Base-by-base conservation (phyloP, 2,113 vertebrate genomes). In the Cyanistes caeruleus region DNA sequence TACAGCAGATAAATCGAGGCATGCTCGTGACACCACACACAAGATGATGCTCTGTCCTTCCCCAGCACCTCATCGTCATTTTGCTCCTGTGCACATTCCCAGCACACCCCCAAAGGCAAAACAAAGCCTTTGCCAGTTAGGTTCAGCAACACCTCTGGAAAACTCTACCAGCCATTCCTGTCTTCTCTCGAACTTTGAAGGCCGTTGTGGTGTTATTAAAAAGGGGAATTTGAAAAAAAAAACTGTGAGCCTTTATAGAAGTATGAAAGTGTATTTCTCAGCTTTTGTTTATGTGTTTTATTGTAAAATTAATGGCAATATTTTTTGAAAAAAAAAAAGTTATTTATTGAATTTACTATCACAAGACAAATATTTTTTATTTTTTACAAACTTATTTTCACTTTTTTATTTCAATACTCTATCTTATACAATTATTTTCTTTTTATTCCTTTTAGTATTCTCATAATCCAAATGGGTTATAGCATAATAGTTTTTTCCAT, bases 21-120 rank as follows among this genome's bases (percentile, higher is more conserved):
- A n/a, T 28, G n/a, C 14, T 15, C 1, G 2, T 23, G 75, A 49
- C 13, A 48, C 6, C 18, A 52, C 1, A 1, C 27, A 56, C 11
- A 31, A 28, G 15, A n/a, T 48, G 25, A 46, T 51, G 13, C 5
- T 58, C 11, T 48, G 8, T 30, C 28, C 73, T 53, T 18, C 13
- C 13, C 7, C 10, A 17, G 3, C 13, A 48, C 27, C 16, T 37
- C 37, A 37, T 28, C 60, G 49, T 69, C 8, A 13, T 22, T 62
- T 89, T 79, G 44, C 5, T 13, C 20, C 17, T 85, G 22, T 3
- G 3, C 18, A 11, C 15, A 18, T 52, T 84, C 39, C 77, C 11
- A 59, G 49, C 16, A 67, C 10, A 62, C 1, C 3, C 13, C 4
- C 13, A 39, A 39, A 39, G 39, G 39, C 8, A 33, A 67, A 82